Conservation (phyloP, 2,113 vertebrate species). For the Tursiops truncatus region DNA sequence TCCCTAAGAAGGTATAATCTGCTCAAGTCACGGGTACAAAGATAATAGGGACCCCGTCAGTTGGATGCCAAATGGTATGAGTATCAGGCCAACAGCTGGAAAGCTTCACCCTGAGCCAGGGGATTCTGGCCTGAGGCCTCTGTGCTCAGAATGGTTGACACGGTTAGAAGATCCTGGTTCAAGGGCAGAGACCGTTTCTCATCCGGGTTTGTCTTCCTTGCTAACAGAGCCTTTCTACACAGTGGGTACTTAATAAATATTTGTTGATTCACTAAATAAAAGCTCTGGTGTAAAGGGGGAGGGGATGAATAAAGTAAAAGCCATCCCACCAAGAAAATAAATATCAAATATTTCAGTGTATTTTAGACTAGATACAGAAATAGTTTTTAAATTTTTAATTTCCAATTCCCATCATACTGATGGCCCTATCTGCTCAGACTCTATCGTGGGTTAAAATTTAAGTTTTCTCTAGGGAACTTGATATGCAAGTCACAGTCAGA, state of each 20-base stretch:
- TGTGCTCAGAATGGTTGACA: not conserved
- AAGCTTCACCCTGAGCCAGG: too few relatives aligned
- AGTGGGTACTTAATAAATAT: not conserved
- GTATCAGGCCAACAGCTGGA: fast-evolving
- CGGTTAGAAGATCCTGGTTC: not conserved
- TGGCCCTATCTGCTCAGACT: not conserved
- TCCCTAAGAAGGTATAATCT: not conserved
- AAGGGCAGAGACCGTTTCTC: not conserved
- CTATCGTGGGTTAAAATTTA: not conserved
- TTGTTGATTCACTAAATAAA: not conserved
- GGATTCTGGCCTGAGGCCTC: too few relatives aligned
- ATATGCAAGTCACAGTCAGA: not conserved
- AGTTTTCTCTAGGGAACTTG: not conserved
- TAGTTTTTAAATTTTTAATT: not conserved
- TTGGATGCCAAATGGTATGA: not conserved
- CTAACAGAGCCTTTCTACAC: not conserved
- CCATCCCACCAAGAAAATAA: not conserved
- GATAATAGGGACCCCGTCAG: not conserved
- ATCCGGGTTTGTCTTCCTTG: not conserved
- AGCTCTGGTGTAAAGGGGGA: not conserved
- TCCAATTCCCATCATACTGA: not conserved
- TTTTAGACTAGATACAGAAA: not conserved
- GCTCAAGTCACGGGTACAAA: not conserved
- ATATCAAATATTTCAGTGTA: not conserved
- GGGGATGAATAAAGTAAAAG: not conserved